Evolutionary conservation across 2,888 invertebrate species (phyloP), one percentile per base, ranked within the genome.

Genomic region (Isoperla grammatica): DNA sequence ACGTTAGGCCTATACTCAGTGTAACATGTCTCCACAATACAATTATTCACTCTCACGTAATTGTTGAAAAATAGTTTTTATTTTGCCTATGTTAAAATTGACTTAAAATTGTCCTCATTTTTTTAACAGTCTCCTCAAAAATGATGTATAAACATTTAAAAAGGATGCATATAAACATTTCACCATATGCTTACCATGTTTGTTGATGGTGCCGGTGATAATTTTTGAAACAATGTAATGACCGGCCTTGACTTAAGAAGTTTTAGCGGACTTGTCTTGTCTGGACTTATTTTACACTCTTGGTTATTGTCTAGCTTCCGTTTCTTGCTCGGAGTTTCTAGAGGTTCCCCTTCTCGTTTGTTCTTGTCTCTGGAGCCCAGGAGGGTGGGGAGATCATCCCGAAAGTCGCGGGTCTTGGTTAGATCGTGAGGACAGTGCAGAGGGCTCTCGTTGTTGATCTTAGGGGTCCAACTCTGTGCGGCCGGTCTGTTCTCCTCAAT

Each of bases 381-480:
- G 12, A 63, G 46, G 1, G 79, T 81, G 2, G 82, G 80, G 43
- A 83, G 69, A 71, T 82, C 80, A 65, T 82, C 81, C 11, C 80
- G 74, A 63, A 78, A 75, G 63, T 83, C 82, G 3, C 72, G 70
- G 11, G 71, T 66, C 59, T 79, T 78, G 0, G 81, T 77, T 58
- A 82, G 72, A 73, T 86, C 85, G 68, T 85, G 83, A 0, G 82
- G 82, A 66, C 83, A 84, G 69, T 81, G 75, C 23, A 84, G 71
- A 50, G 80, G 75, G 68, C 78, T 79, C 63, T 79, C 78, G 40
- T 78, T 70, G 66, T 81, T 79, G 35, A 77, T 71, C 67, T 73
- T 73, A 17, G 61, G 57, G 12, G 55, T 49, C 57, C 60, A 56
- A 1, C 53, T 35, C 22, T 53, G 53, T 2, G 15, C 15, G 3